Evolutionary conservation across 2,888 invertebrate species (phyloP).

Genomic region (Drosophila yooni): DNA sequence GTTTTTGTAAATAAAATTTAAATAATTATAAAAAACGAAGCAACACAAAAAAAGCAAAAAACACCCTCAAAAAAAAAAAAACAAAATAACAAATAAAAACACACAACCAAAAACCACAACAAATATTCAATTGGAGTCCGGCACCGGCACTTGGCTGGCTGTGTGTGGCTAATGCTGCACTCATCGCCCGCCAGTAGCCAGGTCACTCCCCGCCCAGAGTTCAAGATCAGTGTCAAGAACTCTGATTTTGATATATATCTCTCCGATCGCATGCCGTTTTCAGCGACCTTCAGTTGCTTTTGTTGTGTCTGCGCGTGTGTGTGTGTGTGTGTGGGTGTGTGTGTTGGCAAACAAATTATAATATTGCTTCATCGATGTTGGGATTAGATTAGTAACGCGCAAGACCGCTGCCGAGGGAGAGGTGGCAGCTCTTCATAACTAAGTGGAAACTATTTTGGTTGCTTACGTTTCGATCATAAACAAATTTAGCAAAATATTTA

Average conservation of each 20-base stretch:
- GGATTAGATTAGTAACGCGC: slow-evolving; percentile 19
- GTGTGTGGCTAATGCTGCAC: background rate
- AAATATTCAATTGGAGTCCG: slow-evolving; percentile 9
- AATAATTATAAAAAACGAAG: slow-evolving; percentile 72
- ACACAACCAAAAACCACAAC: slow-evolving; percentile 66
- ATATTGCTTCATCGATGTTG: slow-evolving; percentile 58
- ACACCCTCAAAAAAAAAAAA: slow-evolving; percentile 55
- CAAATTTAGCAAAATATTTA: slow-evolving; percentile 39
- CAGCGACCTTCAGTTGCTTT: slow-evolving; percentile 24
- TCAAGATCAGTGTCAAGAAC: slow-evolving; percentile 42
- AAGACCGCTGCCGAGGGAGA: background rate
- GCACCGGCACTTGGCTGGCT: background rate
- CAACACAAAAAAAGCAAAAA: slow-evolving; percentile 45
- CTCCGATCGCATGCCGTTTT: slow-evolving; percentile 4
- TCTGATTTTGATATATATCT: slow-evolving; percentile 30
- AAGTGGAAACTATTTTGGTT: slow-evolving; percentile 63
- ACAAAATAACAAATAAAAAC: slow-evolving; percentile 74
- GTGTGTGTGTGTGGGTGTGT: slow-evolving; percentile 23
- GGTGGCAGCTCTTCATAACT: slow-evolving; percentile 1
- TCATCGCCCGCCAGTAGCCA: background rate
- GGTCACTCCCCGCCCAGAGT: slow-evolving; percentile 14
- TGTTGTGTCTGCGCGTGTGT: slow-evolving; percentile 31
- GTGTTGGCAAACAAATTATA: slow-evolving; percentile 68
- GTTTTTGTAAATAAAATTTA: slow-evolving; percentile 85
- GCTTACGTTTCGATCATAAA: slow-evolving; percentile 60